Conservation (phyloP, 2,113 vertebrate species). For the Cottus gobio region DNA sequence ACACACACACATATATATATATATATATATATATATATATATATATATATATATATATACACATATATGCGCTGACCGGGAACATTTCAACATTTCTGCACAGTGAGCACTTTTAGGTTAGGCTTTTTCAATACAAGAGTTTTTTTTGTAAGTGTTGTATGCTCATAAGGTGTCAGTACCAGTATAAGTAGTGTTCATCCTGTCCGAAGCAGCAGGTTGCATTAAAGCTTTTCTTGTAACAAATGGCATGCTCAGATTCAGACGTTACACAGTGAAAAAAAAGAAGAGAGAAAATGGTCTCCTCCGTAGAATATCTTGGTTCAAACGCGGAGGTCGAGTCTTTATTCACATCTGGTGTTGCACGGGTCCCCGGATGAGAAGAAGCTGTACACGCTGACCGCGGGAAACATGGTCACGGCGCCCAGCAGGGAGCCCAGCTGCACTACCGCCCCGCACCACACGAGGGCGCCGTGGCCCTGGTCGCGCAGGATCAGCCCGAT, state of each 20-base stretch:
- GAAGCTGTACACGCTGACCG: constrained; percentile 81
- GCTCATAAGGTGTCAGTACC: background rate
- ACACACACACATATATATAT: no score
- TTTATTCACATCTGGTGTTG: constrained; percentile 72
- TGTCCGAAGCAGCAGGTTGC: background rate
- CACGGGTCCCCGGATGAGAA: constrained; percentile 86
- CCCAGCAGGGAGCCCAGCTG: constrained; percentile 89
- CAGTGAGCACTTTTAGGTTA: background rate
- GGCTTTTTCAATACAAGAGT: background rate
- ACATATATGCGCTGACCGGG: background rate
- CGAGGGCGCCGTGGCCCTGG: constrained; percentile 86
- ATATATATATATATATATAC: no score
- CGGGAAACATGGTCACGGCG: constrained; percentile 84
- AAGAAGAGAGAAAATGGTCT: background rate
- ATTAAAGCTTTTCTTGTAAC: background rate
- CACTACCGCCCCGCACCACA: constrained; percentile 88
- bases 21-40: no score
- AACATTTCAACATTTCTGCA: background rate
- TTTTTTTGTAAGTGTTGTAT: background rate
- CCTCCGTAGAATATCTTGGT: background rate
- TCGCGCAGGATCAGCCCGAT: constrained; percentile 85
- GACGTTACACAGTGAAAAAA: background rate
- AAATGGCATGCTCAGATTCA: background rate
- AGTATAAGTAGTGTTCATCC: background rate
- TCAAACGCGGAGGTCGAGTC: background rate